Evolutionary conservation across 2,113 vertebrate genomes (phyloP).

Genomic region (Corythornis vintsioides): DNA sequence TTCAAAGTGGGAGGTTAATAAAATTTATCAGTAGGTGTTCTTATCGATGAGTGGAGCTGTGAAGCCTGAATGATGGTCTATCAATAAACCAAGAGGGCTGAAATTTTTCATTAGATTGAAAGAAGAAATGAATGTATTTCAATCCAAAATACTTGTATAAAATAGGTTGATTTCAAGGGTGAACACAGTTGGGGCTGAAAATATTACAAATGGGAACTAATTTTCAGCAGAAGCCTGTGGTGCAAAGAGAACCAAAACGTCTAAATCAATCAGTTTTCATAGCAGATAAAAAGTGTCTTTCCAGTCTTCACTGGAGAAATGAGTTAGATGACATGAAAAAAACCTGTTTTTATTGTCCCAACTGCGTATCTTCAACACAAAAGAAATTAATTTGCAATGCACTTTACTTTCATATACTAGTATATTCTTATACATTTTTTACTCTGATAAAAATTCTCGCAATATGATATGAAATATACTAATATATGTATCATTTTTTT

Average conservation of each 20-base stretch:
- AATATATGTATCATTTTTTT: not conserved
- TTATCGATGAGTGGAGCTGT: slow-evolving; percentile 55
- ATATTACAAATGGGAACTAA: slow-evolving; percentile 51
- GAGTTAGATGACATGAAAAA: not conserved
- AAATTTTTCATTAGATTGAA: slow-evolving; percentile 43
- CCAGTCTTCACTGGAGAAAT: not conserved
- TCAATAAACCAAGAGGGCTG: slow-evolving; percentile 61
- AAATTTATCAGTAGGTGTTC: slow-evolving; percentile 62
- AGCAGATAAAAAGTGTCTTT: not conserved
- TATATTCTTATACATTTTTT: not conserved
- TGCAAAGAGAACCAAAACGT: slow-evolving; percentile 10
- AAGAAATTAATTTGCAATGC: not conserved
- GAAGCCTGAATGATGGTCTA: slow-evolving; percentile 23
- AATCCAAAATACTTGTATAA: slow-evolving; percentile 24
- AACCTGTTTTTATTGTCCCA: not conserved
- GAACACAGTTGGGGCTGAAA: slow-evolving; percentile 55
- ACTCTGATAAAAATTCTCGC: not conserved
- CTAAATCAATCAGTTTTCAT: slow-evolving; percentile 29
- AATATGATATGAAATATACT: not conserved
- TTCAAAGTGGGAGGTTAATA: slow-evolving; percentile 70
- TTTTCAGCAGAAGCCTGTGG: slow-evolving; percentile 23
- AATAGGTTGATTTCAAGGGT: slow-evolving; percentile 44
- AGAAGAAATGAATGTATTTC: slow-evolving; percentile 45
- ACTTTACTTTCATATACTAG: not conserved
- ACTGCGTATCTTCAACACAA: not conserved